Conservation (phyloP, 2,797 vertebrate genomes). For the Emydoidea blandingii region DNA sequence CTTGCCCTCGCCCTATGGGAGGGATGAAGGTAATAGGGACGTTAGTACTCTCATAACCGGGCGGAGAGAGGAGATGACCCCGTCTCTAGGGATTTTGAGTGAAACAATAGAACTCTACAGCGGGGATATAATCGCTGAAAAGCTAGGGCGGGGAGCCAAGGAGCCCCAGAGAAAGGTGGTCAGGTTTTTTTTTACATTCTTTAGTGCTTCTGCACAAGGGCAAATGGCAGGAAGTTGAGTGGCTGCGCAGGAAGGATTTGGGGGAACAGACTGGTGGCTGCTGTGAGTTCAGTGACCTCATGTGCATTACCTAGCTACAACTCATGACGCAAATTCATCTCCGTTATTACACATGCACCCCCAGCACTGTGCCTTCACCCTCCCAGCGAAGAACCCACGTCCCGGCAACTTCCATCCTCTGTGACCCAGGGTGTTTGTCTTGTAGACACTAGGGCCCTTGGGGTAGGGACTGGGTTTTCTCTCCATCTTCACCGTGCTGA, state of each 20-base stretch:
- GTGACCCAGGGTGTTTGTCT: not conserved
- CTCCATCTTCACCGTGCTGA: not conserved
- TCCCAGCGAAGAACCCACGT: fast-evolving
- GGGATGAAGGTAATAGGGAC: not conserved
- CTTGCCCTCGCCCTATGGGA: not conserved
- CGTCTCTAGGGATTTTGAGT: not conserved
- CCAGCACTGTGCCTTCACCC: not conserved
- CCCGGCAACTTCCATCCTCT: not conserved
- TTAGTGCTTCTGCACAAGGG: not conserved
- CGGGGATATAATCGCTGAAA: not conserved
- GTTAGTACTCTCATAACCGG: too few species aligned
- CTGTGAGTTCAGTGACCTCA: not conserved
- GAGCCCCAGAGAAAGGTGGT: not conserved
- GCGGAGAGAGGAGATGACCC: not conserved
- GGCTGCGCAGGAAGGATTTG: not conserved
- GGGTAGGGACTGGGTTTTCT: not conserved
- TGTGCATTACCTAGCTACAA: not conserved
- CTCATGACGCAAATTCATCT: not conserved
- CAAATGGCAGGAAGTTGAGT: not conserved
- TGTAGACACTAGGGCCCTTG: not conserved
- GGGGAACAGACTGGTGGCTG: not conserved
- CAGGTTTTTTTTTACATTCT: not conserved
- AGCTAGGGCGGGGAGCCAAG: not conserved
- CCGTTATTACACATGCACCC: not conserved
- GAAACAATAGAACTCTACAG: not conserved